Percentiles rank a stretch among this genome's conserved stretches.
phyloP scores from a whole-genome alignment of 2,113 vertebrate genomes.

The Cranoglanis bouderius region DNA sequence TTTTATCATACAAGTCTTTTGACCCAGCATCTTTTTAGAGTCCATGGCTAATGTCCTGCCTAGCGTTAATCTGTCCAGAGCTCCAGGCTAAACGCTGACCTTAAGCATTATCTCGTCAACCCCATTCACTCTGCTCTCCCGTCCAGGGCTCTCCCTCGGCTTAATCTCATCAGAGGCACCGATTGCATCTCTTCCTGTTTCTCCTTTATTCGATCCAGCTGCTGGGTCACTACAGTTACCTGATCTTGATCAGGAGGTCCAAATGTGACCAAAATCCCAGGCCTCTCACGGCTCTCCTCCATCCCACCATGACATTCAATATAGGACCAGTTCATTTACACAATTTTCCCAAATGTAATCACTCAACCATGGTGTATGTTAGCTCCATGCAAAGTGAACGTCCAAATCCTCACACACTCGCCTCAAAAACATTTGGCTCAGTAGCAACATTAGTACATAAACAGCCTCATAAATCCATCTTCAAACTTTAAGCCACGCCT shows the following conservation, averaged over 20 bases:
- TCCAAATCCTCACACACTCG: not conserved
- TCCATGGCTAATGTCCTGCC: not conserved
- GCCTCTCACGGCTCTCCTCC: not conserved
- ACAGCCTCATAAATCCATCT: not conserved
- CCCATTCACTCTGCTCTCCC: not conserved
- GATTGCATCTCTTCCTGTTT: conserved; percentile 49
- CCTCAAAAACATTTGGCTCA: not conserved
- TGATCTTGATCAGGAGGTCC: conserved; percentile 30
- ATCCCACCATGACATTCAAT: conserved; percentile 8
- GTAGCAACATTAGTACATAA: not conserved
- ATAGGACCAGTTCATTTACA: not conserved
- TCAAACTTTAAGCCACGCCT: not conserved
- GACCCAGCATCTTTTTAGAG: not conserved
- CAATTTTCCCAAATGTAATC: not conserved
- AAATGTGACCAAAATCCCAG: not conserved
- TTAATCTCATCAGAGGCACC: conserved; percentile 34
- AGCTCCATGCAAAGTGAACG: not conserved
- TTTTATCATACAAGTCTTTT: too few species aligned
- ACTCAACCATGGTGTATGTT: not conserved
- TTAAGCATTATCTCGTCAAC: conserved; percentile 28
- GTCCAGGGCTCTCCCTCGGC: not conserved
- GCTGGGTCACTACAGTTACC: conserved; percentile 21
- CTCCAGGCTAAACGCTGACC: conserved; percentile 27
- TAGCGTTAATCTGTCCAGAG: conserved; percentile 6
- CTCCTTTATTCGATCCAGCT: conserved; percentile 42